Percentiles rank a stretch among this genome's conserved stretches.
Evolutionary conservation across 1,140 invertebrate genomes (phyloP).

Genomic region (Bilobella aurantiaca): DNA sequence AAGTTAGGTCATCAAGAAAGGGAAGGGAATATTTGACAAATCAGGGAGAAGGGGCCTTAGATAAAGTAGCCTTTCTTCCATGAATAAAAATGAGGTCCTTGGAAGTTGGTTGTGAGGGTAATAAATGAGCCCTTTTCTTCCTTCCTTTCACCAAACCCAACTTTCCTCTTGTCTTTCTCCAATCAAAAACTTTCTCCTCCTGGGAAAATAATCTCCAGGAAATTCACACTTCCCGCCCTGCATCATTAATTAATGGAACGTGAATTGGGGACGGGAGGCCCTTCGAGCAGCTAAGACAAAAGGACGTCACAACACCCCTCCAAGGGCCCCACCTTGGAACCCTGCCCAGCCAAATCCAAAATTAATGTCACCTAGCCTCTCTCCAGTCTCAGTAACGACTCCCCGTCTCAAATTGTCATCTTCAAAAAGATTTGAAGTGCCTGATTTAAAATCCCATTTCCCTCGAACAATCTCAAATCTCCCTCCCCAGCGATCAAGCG

Average conservation of each 20-base stretch:
- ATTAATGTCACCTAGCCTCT: too few relatives aligned
- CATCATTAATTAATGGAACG: background rate
- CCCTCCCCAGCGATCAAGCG: background rate
- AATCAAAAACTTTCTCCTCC: conserved; percentile 1
- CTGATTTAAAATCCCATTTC: background rate
- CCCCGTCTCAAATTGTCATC: too few relatives aligned
- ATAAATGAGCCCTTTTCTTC: background rate
- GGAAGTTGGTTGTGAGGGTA: background rate
- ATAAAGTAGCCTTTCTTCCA: conserved; percentile 8
- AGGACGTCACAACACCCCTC: too few relatives aligned
- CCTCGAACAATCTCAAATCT: too few relatives aligned
- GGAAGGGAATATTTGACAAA: conserved; percentile 21
- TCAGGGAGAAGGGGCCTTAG: conserved; percentile 10
- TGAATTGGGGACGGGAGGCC: background rate
- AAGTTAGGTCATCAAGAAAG: background rate
- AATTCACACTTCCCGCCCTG: conserved; percentile 2
- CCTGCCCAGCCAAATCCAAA: too few relatives aligned
- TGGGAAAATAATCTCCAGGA: background rate
- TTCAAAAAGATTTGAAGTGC: too few relatives aligned
- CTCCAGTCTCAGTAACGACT: too few relatives aligned
- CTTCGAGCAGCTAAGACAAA: too few relatives aligned
- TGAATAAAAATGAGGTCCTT: conserved; percentile 25
- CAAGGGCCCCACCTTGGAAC: too few relatives aligned
- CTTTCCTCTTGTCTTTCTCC: background rate
- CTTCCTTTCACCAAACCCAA: background rate